Conservation (phyloP, 2,888 invertebrate species). For the Lepidochrysops patricia region DNA sequence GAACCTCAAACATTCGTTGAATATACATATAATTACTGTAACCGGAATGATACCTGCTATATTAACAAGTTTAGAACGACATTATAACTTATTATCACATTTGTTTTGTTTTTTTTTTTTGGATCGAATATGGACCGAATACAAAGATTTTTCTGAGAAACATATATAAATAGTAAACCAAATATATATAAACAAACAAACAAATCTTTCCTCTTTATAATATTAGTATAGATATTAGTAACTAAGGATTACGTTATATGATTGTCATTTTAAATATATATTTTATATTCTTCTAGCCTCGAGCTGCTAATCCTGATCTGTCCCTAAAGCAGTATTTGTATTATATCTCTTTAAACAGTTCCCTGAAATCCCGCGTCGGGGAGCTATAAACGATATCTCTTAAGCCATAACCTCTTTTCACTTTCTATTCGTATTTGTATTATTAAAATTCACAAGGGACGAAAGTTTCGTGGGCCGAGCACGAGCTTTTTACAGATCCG, state of each 20-base stretch:
- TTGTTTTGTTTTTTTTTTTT: neutral
- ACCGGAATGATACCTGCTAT: neutral
- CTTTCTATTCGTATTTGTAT: neutral
- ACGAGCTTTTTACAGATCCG: too few species aligned
- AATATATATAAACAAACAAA: too few species aligned
- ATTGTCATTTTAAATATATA: too few species aligned
- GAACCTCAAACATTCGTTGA: neutral
- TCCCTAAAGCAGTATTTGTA: neutral
- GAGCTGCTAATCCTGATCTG: neutral
- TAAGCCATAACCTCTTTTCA: neutral
- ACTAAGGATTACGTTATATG: too few species aligned
- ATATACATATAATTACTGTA: neutral
- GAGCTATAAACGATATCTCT: neutral
- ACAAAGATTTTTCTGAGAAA: too few species aligned
- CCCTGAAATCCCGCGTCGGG: neutral
- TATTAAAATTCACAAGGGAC: neutral
- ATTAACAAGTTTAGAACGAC: neutral
- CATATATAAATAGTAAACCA: too few species aligned
- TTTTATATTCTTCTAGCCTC: neutral
- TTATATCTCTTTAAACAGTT: neutral
- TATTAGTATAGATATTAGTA: too few species aligned
- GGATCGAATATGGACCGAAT: too few species aligned
- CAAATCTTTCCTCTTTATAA: too few species aligned
- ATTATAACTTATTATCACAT: neutral
- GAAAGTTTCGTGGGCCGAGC: too few species aligned